A percentile compares a stretch with the other conserved stretches of the same genome.
Evolutionary conservation across 2,113 vertebrate species (phyloP).

Genomic region (Paralichthys olivaceus): DNA sequence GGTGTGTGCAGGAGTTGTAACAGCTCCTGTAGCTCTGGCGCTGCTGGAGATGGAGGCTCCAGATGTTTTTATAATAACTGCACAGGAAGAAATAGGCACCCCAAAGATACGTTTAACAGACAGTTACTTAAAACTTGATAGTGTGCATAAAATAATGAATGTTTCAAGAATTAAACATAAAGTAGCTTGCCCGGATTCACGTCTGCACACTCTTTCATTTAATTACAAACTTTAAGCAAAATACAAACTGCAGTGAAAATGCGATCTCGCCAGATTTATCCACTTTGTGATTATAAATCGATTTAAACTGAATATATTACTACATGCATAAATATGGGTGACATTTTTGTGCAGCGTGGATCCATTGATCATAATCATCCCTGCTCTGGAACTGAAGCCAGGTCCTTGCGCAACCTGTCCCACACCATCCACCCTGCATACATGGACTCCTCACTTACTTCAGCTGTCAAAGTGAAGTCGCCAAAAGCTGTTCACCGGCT

Average conservation of each 20-base stretch:
- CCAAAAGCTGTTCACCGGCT: conserved; percentile 31
- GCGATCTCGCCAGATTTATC: not conserved
- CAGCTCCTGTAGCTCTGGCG: not conserved
- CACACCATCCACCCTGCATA: conserved; percentile 16
- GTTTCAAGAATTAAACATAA: too few species aligned
- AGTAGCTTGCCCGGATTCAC: not conserved
- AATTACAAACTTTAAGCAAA: not conserved
- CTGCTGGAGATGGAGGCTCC: conserved; percentile 18
- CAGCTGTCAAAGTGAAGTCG: conserved; percentile 53
- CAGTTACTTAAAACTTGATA: too few species aligned
- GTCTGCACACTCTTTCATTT: not conserved
- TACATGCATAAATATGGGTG: conserved; percentile 2
- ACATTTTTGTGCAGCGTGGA: conserved; percentile 3
- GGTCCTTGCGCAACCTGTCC: conserved; percentile 44
- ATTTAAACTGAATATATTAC: conserved; percentile 5
- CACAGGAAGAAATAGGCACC: not conserved
- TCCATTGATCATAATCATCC: too few species aligned
- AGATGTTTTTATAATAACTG: conserved; percentile 12
- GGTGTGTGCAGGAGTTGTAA: conserved; percentile 50
- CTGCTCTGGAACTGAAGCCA: not conserved
- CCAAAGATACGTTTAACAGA: not conserved
- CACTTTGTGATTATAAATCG: conserved; percentile 2
- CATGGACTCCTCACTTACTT: conserved; percentile 39
- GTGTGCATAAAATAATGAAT: too few species aligned
- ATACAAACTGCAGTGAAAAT: conserved; percentile 9